phyloP scores from a whole-genome alignment of 64 coral and sea anemone genomes.

The Hydrozoanthus tunicans region DNA sequence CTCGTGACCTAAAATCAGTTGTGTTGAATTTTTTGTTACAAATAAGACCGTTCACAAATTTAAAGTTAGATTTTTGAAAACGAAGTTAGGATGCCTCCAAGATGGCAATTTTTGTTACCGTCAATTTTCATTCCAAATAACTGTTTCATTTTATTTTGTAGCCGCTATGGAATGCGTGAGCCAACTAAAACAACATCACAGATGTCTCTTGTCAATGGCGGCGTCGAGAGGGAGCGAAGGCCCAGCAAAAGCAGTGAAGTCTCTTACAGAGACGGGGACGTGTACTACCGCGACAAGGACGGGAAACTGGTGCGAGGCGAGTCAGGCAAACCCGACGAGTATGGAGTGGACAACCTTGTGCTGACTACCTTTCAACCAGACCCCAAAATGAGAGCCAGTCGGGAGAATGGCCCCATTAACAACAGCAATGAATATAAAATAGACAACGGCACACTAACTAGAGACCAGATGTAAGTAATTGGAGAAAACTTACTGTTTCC shows the following conservation, averaged over 20 bases:
- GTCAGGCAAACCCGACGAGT: conserved; percentile 16
- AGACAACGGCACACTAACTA: not conserved
- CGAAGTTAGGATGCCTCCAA: too few species aligned
- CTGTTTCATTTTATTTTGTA: not conserved
- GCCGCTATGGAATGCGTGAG: conserved; percentile 16
- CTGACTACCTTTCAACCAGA: conserved; percentile 38
- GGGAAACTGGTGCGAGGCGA: conserved; percentile 22
- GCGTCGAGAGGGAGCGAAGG: not conserved
- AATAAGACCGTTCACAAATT: too few species aligned
- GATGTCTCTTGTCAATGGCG: not conserved
- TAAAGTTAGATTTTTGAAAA: too few species aligned
- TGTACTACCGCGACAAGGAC: conserved; percentile 43
- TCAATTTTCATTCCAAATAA: not conserved
- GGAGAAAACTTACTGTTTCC: not conserved
- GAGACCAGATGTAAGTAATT: conserved; percentile 51
- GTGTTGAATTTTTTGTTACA: too few species aligned
- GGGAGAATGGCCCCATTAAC: not conserved
- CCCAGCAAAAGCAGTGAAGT: conserved; percentile 34
- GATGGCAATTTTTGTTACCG: too few species aligned
- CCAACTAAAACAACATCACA: conserved; percentile 11
- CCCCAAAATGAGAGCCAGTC: conserved; percentile 46
- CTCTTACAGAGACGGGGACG: conserved; percentile 37
- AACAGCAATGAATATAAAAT: not conserved
- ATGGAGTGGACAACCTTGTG: conserved; percentile 9
- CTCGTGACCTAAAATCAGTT: too few species aligned